Percentiles rank a stretch among this genome's conserved stretches.
These are phyloP conservation scores for Caenorhabditis virilis DNA, from an alignment of 2,888 invertebrate species.

Conservation along the genomic window DNA sequence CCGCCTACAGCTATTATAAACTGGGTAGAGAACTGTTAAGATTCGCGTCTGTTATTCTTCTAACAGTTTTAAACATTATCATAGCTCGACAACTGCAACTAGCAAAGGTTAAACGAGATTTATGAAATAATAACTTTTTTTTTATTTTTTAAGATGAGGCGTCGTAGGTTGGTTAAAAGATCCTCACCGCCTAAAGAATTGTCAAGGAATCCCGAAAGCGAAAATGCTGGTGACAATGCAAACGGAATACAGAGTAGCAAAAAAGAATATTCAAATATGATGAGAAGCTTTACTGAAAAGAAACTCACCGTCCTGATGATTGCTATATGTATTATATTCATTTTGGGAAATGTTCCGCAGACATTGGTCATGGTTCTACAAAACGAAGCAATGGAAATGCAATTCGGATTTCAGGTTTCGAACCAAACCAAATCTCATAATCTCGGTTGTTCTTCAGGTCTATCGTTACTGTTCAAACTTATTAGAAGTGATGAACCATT, in stretches of 20 bases:
- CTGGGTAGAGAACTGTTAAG: constrained; percentile 59
- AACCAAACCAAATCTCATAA: no score
- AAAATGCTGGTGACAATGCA: background rate
- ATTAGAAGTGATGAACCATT: constrained; percentile 66
- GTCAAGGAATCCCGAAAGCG: no score
- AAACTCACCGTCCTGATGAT: constrained; percentile 65
- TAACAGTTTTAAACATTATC: constrained; percentile 59
- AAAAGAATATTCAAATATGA: constrained; percentile 40
- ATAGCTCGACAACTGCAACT: constrained; percentile 60
- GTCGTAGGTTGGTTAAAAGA: constrained; percentile 32
- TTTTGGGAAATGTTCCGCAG: constrained; percentile 66
- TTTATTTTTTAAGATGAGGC: constrained; percentile 3
- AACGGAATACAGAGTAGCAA: no score
- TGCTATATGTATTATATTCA: constrained; percentile 64
- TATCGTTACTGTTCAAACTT: constrained; percentile 66
- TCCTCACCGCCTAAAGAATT: constrained; percentile 26
- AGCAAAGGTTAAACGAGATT: constrained; percentile 47
- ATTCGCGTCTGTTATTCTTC: constrained; percentile 55
- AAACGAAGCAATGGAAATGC: constrained; percentile 56
- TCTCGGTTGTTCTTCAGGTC: constrained; percentile 60
- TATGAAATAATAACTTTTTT: background rate
- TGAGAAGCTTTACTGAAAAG: constrained; percentile 63
- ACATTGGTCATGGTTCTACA: constrained; percentile 65
- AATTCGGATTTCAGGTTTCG: constrained; percentile 61
- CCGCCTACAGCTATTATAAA: constrained; percentile 62